Percentiles rank a stretch among this genome's conserved stretches.
Conservation (phyloP, 2,888 invertebrate species). For the Tetrapedia diversipes region DNA sequence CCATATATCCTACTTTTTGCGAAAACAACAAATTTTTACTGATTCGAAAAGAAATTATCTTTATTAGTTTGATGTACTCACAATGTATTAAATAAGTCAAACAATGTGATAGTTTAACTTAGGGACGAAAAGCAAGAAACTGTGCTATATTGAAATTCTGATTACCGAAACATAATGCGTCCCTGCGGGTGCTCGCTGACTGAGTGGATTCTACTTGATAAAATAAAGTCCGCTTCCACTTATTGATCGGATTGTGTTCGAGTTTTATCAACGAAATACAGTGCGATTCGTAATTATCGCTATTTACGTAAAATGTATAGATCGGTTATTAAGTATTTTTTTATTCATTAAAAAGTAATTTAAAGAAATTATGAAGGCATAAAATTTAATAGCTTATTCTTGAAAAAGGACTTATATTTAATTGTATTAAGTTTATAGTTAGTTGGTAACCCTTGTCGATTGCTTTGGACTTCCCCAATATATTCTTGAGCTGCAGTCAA, state of each 20-base stretch:
- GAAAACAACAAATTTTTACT: background rate
- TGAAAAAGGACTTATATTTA: slow-evolving; percentile 9
- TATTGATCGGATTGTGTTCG: slow-evolving; percentile 66
- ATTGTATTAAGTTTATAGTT: slow-evolving; percentile 9
- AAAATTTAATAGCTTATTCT: background rate
- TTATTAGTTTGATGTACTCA: slow-evolving; percentile 36
- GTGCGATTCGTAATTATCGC: slow-evolving; percentile 17
- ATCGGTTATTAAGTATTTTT: background rate
- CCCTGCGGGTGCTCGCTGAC: slow-evolving; percentile 40
- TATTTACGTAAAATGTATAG: background rate
- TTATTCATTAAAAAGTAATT: background rate
- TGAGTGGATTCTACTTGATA: slow-evolving; percentile 54
- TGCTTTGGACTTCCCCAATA: background rate
- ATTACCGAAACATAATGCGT: slow-evolving; percentile 65
- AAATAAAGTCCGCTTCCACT: slow-evolving; percentile 63
- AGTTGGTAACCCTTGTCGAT: slow-evolving; percentile 40
- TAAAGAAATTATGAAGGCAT: too few relatives aligned
- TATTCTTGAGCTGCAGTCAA: background rate
- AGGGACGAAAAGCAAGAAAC: slow-evolving; percentile 48
- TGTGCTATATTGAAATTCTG: slow-evolving; percentile 34
- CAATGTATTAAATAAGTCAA: slow-evolving; percentile 40
- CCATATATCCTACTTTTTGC: background rate
- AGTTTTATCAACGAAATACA: slow-evolving; percentile 51
- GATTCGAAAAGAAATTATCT: background rate
- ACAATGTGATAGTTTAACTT: slow-evolving; percentile 38